A percentile compares a stretch with the other conserved stretches of the same genome.
Evolutionary conservation across 64 coral and sea anemone species (phyloP).

Genomic region (Cladopsammia gracilis): DNA sequence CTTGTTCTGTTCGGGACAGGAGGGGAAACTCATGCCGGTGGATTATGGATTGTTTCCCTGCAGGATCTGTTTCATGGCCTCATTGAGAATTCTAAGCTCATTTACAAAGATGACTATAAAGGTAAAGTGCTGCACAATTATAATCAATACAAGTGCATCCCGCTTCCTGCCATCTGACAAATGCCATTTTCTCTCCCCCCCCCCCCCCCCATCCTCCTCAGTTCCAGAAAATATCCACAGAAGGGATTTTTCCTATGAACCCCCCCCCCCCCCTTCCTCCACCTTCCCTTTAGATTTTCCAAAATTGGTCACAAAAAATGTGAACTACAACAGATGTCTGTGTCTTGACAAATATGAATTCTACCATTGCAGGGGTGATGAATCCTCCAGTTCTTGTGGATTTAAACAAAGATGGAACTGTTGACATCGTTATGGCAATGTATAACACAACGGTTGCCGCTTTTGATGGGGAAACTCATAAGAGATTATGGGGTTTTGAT

Average conservation of each 20-base stretch:
- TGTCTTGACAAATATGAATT: background rate
- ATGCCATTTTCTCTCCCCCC: too few species aligned
- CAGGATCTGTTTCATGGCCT: conserved; percentile 85
- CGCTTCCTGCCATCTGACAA: too few species aligned
- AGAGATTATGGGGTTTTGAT: conserved; percentile 76
- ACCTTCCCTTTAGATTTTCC: too few species aligned
- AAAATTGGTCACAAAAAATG: too few species aligned
- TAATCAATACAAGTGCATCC: background rate
- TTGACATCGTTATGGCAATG: conserved; percentile 98
- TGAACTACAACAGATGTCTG: too few species aligned
- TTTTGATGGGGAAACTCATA: conserved; percentile 94
- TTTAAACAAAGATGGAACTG: conserved; percentile 93
- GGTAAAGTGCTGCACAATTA: conserved; percentile 54
- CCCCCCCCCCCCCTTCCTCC: background rate
- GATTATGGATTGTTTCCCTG: conserved; percentile 85
- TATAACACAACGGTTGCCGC: conserved; percentile 91
- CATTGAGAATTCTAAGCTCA: conserved; percentile 78
- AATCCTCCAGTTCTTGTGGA: conserved; percentile 93
- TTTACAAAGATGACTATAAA: conserved; percentile 98
- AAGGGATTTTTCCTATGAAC: background rate
- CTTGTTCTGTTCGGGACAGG: conserved; percentile 97
- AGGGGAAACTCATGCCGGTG: conserved; percentile 93
- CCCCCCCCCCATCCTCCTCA: too few species aligned
- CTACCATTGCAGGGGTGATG: conserved; percentile 81
- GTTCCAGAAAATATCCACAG: background rate